phyloP scores from a whole-genome alignment of 2,113 vertebrate genomes.

The Tupaia chinensis region DNA sequence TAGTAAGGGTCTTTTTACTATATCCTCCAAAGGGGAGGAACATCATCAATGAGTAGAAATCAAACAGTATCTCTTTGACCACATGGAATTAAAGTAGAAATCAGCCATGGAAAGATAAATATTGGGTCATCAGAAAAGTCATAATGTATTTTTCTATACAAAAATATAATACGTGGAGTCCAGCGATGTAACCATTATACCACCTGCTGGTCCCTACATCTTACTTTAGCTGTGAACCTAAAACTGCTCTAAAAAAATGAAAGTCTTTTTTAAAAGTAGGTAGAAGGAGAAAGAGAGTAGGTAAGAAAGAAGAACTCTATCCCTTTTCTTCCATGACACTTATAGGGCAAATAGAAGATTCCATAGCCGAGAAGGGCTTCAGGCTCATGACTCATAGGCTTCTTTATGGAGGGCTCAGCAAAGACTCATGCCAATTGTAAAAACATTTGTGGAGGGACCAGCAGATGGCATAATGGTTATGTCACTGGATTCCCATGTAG shows the following conservation, averaged over 20 bases:
- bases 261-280: not conserved
- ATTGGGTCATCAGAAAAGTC: not conserved
- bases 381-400: not conserved
- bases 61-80: not conserved
- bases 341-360: not conserved
- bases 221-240: not conserved
- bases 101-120: not conserved
- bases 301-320: not conserved
- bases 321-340: not conserved
- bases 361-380: not conserved
- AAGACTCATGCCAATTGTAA: not conserved
- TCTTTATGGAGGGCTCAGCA: not conserved
- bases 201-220: not conserved
- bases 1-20: not conserved
- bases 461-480: too few relatives aligned
- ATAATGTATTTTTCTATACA: not conserved
- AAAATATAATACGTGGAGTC: not conserved
- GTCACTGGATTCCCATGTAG: too few relatives aligned
- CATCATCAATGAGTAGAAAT: too few relatives aligned
- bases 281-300: not conserved
- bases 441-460: constrained; percentile 11
- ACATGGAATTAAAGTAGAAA: not conserved
- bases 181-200: not conserved
- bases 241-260: not conserved
- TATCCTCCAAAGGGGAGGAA: too few relatives aligned